Evolutionary conservation across 2,113 vertebrate genomes (phyloP).

Genomic region (Proterorhinus semilunaris): DNA sequence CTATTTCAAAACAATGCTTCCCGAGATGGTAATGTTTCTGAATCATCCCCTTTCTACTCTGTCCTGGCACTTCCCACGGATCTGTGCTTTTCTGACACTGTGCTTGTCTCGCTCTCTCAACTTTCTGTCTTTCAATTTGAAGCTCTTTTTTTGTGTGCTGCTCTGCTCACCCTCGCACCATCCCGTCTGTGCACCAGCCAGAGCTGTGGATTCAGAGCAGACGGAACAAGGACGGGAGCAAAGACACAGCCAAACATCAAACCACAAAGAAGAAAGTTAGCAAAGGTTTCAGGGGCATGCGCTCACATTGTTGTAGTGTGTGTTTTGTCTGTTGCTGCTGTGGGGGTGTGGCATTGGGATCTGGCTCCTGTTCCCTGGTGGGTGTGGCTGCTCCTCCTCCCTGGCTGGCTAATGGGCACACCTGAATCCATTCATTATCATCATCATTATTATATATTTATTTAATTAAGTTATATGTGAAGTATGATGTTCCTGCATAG

Average conservation of each 20-base stretch:
- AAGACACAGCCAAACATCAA: neutral
- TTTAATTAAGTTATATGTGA: no score
- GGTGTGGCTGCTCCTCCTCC: no score
- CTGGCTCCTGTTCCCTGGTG: no score
- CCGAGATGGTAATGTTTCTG: constrained; percentile 31
- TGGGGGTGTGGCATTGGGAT: no score
- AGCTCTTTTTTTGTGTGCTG: constrained; percentile 18
- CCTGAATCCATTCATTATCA: no score
- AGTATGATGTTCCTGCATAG: no score
- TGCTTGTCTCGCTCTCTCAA: constrained; percentile 24
- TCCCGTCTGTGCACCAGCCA: constrained; percentile 27
- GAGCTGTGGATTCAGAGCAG: constrained; percentile 24
- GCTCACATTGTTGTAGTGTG: no score
- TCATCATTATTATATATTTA: no score
- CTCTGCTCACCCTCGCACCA: neutral
- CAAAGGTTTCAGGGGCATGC: neutral
- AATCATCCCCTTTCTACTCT: constrained; percentile 21
- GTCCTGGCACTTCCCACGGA: constrained; percentile 19
- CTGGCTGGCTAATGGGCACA: no score
- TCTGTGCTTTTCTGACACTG: constrained; percentile 20
- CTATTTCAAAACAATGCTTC: constrained; percentile 64
- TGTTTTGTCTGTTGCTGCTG: no score
- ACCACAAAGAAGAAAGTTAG: neutral
- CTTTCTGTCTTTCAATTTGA: constrained; percentile 33
- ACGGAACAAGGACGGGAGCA: neutral